Conservation (phyloP, 2,888 invertebrate genomes). For the Ctenicera cuprea region DNA sequence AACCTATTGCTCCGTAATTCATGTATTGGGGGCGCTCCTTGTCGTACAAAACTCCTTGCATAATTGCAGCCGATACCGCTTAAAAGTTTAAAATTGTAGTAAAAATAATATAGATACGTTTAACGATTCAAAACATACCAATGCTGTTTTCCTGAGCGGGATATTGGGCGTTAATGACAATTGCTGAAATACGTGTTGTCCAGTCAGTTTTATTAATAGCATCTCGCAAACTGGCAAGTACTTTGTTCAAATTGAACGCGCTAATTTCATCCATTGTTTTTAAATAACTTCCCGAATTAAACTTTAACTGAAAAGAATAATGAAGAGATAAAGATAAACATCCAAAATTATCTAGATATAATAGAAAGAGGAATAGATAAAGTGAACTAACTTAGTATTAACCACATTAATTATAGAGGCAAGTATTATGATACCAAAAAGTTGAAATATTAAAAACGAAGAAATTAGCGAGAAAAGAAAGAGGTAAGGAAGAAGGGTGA, state of each 20-base stretch:
- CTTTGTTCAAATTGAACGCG: conserved; percentile 72
- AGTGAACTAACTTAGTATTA: too few species aligned
- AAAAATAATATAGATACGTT: too few species aligned
- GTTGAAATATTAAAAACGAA: too few species aligned
- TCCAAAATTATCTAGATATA: too few species aligned
- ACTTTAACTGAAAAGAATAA: conserved; percentile 66
- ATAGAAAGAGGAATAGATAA: too few species aligned
- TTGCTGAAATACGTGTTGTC: conserved; percentile 73
- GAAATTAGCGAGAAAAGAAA: too few species aligned
- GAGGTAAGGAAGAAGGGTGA: too few species aligned
- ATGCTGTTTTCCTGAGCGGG: conserved; percentile 75
- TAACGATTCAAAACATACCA: conserved; percentile 70
- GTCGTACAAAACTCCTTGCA: conserved; percentile 91
- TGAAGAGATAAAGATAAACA: too few species aligned
- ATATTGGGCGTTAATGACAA: conserved; percentile 76
- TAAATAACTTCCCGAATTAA: conserved; percentile 71
- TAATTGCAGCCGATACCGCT: conserved; percentile 91
- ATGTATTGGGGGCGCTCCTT: conserved; percentile 72
- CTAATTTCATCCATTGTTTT: conserved; percentile 49
- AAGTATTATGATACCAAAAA: too few species aligned
- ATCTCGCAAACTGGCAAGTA: conserved; percentile 74
- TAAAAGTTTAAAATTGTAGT: too few species aligned
- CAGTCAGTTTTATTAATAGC: conserved; percentile 75
- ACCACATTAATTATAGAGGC: too few species aligned
- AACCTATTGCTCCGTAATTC: conserved; percentile 69